phyloP scores from a whole-genome alignment of 1,140 invertebrate genomes.

The Littorina saxatilis region DNA sequence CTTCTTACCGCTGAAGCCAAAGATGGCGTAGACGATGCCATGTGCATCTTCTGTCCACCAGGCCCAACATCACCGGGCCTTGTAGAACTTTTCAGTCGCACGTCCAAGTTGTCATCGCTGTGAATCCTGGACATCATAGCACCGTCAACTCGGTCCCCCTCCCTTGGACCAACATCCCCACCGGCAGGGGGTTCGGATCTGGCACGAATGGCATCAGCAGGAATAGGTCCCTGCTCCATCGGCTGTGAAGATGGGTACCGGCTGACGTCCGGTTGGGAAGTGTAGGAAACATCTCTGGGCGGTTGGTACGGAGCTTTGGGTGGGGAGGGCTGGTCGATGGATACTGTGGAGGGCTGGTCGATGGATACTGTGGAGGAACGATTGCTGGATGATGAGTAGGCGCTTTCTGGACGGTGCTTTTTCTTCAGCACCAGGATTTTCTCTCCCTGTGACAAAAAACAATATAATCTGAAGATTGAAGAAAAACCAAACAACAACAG shows the following conservation, averaged over 20 bases:
- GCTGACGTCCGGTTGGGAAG: not conserved
- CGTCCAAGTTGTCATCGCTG: conserved; percentile 51
- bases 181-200: conserved; percentile 53
- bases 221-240: not conserved
- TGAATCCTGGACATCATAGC: conserved; percentile 51
- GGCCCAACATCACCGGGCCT: not conserved
- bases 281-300: not conserved
- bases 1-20: conserved; percentile 45
- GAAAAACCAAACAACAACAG: too few relatives aligned
- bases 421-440: conserved; percentile 62
- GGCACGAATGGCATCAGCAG: conserved; percentile 35
- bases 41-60: not conserved
- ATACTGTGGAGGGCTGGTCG: not conserved
- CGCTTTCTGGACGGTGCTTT: conserved; percentile 50
- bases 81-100: conserved; percentile 34
- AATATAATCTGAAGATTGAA: not conserved
- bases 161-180: not conserved
- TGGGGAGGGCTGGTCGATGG: not conserved
- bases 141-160: conserved; percentile 48
- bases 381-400: conserved; percentile 5
- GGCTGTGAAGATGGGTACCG: not conserved
- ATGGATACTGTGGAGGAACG: not conserved
- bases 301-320: not conserved
- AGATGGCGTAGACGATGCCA: conserved; percentile 43
- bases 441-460: conserved; percentile 49